These are phyloP conservation scores for Podabrus alpinus DNA, from an alignment of 2,888 invertebrate genomes.

Conservation along the genomic window DNA sequence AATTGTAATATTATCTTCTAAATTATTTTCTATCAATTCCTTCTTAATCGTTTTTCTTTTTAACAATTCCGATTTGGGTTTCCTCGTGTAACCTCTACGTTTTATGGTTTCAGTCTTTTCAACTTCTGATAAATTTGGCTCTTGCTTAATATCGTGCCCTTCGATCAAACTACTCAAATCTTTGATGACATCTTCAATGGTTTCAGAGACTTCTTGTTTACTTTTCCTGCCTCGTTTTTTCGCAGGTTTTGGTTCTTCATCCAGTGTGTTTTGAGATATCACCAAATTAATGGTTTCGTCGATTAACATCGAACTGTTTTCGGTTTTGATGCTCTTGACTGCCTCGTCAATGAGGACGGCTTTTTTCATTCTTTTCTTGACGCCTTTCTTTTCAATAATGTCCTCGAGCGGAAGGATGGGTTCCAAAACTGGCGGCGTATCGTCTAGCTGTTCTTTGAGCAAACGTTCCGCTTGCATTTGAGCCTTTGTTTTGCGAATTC, in stretches of 20 bases:
- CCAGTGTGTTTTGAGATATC: conserved; percentile 7
- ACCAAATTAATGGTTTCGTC: not conserved
- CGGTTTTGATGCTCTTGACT: conserved; percentile 33
- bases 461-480: conserved; percentile 33
- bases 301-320: conserved; percentile 6
- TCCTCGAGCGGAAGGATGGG: conserved; percentile 46
- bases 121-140: conserved; percentile 37
- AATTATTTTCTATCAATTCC: conserved; percentile 48
- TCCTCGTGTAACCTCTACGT: conserved; percentile 33
- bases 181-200: conserved; percentile 52
- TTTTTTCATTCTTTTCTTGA: conserved; percentile 18
- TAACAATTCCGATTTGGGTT: conserved; percentile 42
- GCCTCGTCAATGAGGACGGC: not conserved
- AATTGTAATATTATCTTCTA: conserved; percentile 40
- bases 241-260: conserved; percentile 24
- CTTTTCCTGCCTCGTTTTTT: conserved; percentile 37
- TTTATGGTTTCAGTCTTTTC: conserved; percentile 38
- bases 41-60: conserved; percentile 46
- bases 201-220: conserved; percentile 38
- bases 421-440: conserved; percentile 47
- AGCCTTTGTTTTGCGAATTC: conserved; percentile 39
- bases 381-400: conserved; percentile 33
- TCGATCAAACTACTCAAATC: conserved; percentile 47
- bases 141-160: conserved; percentile 41
- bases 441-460: conserved; percentile 19